phyloP scores from a whole-genome alignment of 1,140 invertebrate genomes.

The Hylyphantes graminicola region DNA sequence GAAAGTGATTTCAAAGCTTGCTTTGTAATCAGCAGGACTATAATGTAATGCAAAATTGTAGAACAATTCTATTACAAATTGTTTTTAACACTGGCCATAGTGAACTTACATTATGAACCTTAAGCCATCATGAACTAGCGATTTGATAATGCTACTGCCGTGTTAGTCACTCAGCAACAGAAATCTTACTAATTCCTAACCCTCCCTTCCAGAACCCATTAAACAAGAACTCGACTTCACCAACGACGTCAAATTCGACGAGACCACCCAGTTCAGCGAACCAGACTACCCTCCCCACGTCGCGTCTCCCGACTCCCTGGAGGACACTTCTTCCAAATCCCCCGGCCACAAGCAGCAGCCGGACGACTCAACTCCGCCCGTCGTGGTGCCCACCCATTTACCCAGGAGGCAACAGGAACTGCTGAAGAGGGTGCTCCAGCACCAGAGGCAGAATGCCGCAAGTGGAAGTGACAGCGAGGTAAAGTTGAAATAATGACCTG shows the following conservation, averaged over 20 bases:
- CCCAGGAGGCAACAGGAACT: slow-evolving; percentile 78
- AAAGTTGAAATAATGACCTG: no score
- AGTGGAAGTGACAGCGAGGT: not conserved
- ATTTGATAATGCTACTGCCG: no score
- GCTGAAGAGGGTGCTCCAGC: slow-evolving; percentile 76
- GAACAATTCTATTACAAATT: no score
- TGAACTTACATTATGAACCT: no score
- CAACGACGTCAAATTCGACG: slow-evolving; percentile 48
- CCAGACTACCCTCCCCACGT: no score
- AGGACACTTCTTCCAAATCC: not conserved
- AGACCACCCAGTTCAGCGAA: slow-evolving; percentile 54
- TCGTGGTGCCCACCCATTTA: slow-evolving; percentile 71
- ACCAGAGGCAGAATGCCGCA: slow-evolving; percentile 16
- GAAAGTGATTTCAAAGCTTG: no score
- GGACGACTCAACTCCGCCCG: slow-evolving; percentile 17
- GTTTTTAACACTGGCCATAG: no score
- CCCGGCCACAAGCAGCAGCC: not conserved
- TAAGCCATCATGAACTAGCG: no score
- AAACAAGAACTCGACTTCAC: slow-evolving; percentile 26
- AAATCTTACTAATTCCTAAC: no score
- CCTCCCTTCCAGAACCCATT: slow-evolving; percentile 7
- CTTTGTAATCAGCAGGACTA: no score
- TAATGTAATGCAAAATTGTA: no score
- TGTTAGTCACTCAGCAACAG: no score
- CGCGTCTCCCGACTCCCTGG: not conserved